Evolutionary conservation across 2,113 vertebrate genomes (phyloP).

Genomic region (Platichthys flesus): DNA sequence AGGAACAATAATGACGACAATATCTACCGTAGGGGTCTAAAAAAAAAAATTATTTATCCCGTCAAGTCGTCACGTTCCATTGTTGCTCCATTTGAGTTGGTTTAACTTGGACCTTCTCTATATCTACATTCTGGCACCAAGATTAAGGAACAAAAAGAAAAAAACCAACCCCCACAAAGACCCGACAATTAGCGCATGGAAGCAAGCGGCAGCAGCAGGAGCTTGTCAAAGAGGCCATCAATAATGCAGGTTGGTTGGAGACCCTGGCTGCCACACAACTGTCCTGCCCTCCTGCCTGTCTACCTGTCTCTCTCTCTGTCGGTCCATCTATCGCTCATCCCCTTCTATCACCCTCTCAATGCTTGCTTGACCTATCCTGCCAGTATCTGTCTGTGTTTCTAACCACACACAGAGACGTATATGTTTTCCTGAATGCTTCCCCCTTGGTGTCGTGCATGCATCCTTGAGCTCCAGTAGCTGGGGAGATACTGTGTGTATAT

Average conservation of each 20-base stretch:
- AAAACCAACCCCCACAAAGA: conserved; percentile 52
- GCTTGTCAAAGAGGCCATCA: conserved; percentile 75
- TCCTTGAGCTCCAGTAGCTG: conserved; percentile 9
- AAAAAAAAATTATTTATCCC: too few relatives aligned
- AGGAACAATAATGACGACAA: neutral
- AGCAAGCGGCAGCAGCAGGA: conserved; percentile 14
- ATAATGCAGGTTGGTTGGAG: conserved; percentile 80
- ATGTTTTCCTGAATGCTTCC: neutral
- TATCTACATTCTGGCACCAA: neutral
- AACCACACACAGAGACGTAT: neutral
- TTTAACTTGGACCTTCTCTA: neutral
- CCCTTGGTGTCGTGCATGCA: neutral
- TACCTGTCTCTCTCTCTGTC: conserved; percentile 58
- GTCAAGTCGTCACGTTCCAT: neutral
- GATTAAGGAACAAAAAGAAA: conserved; percentile 25
- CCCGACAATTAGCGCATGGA: conserved; percentile 58
- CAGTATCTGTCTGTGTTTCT: conserved; percentile 10
- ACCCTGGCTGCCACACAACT: conserved; percentile 58
- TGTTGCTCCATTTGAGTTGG: neutral
- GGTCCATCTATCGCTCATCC: conserved; percentile 44
- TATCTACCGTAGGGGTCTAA: neutral
- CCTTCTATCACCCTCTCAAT: conserved; percentile 3
- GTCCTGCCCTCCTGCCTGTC: conserved; percentile 43
- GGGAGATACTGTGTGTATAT: neutral
- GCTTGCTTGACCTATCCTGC: conserved; percentile 14